Conservation (phyloP, 2,888 invertebrate genomes). For the Aspidiotus destructor region DNA sequence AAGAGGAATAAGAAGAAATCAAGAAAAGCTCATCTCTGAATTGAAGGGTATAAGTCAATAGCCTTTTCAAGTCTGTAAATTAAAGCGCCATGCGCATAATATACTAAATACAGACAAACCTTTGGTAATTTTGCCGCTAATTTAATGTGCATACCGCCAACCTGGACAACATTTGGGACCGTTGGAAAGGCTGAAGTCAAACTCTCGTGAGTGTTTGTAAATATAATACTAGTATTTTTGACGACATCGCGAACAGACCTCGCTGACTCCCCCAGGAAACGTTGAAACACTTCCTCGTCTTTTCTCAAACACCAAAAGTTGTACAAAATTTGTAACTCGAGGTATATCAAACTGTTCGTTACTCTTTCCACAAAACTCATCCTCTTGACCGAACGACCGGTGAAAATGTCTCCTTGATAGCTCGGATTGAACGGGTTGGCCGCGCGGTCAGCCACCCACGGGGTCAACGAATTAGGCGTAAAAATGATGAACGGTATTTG, state of each 20-base stretch:
- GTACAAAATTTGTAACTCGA: too few relatives aligned
- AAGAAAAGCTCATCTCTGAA: not conserved
- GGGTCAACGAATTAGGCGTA: conserved; percentile 16
- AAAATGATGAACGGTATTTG: conserved; percentile 6
- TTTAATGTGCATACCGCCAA: conserved; percentile 15
- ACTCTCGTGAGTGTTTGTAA: not conserved
- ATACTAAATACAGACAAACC: not conserved
- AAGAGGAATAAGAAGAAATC: too few relatives aligned
- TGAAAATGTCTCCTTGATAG: not conserved
- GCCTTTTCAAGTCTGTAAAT: not conserved
- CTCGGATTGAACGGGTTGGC: conserved; percentile 36
- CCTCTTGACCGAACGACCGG: not conserved
- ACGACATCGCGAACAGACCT: conserved; percentile 6
- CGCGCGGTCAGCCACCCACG: conserved; percentile 36
- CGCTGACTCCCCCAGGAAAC: not conserved
- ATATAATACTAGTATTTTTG: conserved; percentile 12
- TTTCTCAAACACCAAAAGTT: too few relatives aligned
- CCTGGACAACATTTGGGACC: conserved; percentile 11
- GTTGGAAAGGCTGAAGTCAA: conserved; percentile 1
- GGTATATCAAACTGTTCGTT: not conserved
- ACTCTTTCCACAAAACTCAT: conserved; percentile 11
- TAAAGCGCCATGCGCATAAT: not conserved
- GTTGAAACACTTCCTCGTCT: not conserved
- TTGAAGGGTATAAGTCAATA: not conserved
- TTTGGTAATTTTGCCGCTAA: not conserved